phyloP scores from a whole-genome alignment of 2,888 invertebrate genomes.

The Scaptomyza tumidula region DNA sequence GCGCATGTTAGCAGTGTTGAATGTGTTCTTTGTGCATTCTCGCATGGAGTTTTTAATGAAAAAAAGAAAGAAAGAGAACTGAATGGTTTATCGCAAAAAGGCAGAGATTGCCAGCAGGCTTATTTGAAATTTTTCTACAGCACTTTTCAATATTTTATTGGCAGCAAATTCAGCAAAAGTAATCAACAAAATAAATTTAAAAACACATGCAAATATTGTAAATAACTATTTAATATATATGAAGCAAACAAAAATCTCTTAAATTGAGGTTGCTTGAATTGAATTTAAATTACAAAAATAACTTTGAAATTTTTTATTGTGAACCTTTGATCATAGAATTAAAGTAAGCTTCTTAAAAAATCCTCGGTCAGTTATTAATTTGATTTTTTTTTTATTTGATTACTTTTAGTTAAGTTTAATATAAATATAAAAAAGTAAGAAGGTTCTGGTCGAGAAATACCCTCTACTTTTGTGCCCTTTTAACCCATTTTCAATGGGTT shows the following conservation, averaged over 20 bases:
- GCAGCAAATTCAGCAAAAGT: slow-evolving; percentile 37
- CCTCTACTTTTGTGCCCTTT: too few species aligned
- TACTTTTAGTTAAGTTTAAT: too few species aligned
- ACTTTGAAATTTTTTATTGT: too few species aligned
- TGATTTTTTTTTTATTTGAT: too few species aligned
- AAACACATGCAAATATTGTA: neutral
- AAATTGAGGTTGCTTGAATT: too few species aligned
- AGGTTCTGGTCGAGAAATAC: too few species aligned
- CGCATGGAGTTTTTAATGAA: slow-evolving; percentile 57
- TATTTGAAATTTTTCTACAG: neutral
- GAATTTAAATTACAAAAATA: too few species aligned
- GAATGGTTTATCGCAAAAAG: slow-evolving; percentile 12
- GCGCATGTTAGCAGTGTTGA: slow-evolving; percentile 18
- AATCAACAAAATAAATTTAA: slow-evolving; percentile 7
- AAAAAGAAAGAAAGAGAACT: neutral
- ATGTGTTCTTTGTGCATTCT: slow-evolving; percentile 51
- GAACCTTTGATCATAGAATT: too few species aligned
- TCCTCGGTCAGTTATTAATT: too few species aligned
- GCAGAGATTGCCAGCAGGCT: neutral
- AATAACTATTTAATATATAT: neutral
- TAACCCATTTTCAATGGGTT: too few species aligned
- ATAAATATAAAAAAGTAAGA: too few species aligned
- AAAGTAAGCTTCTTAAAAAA: too few species aligned
- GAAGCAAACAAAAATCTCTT: neutral
- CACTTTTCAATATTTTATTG: slow-evolving; percentile 70